These are phyloP conservation scores for Micromesistius poutassou DNA, from an alignment of 2,797 vertebrate species.

Conservation along the genomic window DNA sequence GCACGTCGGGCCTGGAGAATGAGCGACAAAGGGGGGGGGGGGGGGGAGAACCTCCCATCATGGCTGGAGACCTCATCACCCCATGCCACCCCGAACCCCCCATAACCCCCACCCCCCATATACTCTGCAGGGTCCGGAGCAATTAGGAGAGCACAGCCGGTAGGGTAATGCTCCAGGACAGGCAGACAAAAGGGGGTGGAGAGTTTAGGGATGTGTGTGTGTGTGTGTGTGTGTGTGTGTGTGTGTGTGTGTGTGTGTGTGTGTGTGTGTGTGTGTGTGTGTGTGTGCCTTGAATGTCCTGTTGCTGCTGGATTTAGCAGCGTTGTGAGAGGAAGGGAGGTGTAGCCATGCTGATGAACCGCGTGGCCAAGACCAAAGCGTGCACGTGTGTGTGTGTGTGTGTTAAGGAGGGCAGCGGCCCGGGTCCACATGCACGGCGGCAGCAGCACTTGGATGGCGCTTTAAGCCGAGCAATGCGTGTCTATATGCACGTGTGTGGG, in stretches of 20 bases:
- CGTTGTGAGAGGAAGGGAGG: neutral
- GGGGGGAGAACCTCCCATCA: slow-evolving; percentile 32
- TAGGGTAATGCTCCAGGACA: slow-evolving; percentile 72
- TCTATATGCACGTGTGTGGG: neutral
- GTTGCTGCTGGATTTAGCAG: neutral
- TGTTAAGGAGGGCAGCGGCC: neutral
- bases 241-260: too few relatives aligned
- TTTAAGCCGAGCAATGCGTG: neutral
- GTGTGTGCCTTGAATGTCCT: too few relatives aligned
- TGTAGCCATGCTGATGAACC: neutral
- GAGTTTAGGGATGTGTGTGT: slow-evolving; percentile 20
- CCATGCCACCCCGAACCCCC: neutral
- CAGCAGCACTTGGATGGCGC: neutral
- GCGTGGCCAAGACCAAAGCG: slow-evolving; percentile 45
- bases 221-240: slow-evolving; percentile 58
- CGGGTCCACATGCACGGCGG: neutral
- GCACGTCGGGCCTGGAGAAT: slow-evolving; percentile 31
- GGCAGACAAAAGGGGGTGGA: slow-evolving; percentile 69
- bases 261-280: too few relatives aligned
- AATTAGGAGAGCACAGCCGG: slow-evolving; percentile 72
- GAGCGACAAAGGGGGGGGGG: slow-evolving; percentile 26
- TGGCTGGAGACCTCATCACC: slow-evolving; percentile 33
- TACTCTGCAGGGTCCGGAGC: slow-evolving; percentile 64
- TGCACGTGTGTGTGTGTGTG: too few relatives aligned
- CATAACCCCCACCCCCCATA: neutral